Evolutionary conservation across 2,797 vertebrate species (phyloP).

Genomic region (Hemitrygon akajei): DNA sequence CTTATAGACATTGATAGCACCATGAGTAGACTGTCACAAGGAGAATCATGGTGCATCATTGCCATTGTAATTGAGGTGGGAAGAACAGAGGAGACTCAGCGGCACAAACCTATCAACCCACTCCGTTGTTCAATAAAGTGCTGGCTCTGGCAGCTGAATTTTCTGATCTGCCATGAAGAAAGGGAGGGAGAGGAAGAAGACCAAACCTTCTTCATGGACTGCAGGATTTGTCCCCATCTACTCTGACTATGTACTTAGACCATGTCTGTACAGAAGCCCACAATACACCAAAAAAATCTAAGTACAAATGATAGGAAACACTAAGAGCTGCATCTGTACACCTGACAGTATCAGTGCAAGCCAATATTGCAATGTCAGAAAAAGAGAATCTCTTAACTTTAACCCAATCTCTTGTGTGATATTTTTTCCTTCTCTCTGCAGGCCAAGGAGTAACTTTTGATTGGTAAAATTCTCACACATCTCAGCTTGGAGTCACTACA

Average conservation of each 20-base stretch:
- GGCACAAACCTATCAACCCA: background rate
- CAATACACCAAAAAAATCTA: too few species aligned
- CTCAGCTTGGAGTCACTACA: background rate
- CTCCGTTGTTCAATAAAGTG: background rate
- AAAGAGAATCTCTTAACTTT: background rate
- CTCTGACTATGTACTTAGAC: background rate
- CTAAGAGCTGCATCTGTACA: background rate
- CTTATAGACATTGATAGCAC: background rate
- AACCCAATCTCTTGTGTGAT: background rate
- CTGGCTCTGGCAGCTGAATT: background rate
- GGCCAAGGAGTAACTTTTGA: background rate
- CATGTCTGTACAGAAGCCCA: background rate
- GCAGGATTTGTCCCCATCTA: background rate
- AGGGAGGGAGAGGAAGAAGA: background rate
- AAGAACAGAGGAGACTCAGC: background rate
- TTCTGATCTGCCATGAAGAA: background rate
- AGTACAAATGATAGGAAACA: background rate
- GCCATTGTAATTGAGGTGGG: background rate
- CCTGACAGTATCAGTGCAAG: background rate
- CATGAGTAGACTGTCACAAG: background rate
- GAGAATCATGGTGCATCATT: too few species aligned
- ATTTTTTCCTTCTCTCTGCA: background rate
- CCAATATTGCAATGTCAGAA: background rate
- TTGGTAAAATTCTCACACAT: background rate
- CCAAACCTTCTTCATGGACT: background rate